Evolutionary conservation across 2,113 vertebrate genomes (phyloP), one percentile per base, ranked within the genome.

Genomic region (Morphnarchus princeps): DNA sequence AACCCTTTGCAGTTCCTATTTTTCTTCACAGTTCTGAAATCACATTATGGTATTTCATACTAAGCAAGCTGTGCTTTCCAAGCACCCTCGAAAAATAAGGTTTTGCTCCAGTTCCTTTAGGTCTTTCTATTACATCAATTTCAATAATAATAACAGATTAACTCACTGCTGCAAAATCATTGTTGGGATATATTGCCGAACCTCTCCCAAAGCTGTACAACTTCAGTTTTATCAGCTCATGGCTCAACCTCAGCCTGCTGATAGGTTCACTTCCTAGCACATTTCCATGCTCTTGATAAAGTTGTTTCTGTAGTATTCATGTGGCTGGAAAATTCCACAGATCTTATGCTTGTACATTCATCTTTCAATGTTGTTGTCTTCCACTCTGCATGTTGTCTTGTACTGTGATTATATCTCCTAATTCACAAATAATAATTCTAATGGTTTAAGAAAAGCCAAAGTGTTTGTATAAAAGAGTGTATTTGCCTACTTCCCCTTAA

Each of bases 281-380:
- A 16, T 78, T 81, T 54, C 26, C 29, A 22, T n/a, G 26, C 7
- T 24, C 22, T 69, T 65, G 24, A 74, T 85, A 15, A 92, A 84
- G 21, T 55, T 49, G 10, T 63, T 91, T 66, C 55, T 69, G 29
- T 31, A 42, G 8, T 49, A 66, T 40, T 70, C 4, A 25, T 52
- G 36, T 8, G 9, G 7, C 55, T 91, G 9, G 25, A 85, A 78
- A 74, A 71, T 63, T 87, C 47, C 47, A 76, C 9, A 71, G 45
- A 22, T 28, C 8, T 12, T 36, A 2, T 19, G 10, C 6, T 67
- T 57, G 9, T 24, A 50, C 0, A 2, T 76, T 32, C 16, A 17
- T 63, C 29, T 55, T 76, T 80, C 62, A 38, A 0, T 34, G 22
- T 15, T 58, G 12, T 24, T 45, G 17, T 45, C 22, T 67, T 78